Evolutionary conservation across 2,797 vertebrate genomes (phyloP), one percentile per base, ranked within the genome.

Genomic region (Hephaestus fuliginosus): DNA sequence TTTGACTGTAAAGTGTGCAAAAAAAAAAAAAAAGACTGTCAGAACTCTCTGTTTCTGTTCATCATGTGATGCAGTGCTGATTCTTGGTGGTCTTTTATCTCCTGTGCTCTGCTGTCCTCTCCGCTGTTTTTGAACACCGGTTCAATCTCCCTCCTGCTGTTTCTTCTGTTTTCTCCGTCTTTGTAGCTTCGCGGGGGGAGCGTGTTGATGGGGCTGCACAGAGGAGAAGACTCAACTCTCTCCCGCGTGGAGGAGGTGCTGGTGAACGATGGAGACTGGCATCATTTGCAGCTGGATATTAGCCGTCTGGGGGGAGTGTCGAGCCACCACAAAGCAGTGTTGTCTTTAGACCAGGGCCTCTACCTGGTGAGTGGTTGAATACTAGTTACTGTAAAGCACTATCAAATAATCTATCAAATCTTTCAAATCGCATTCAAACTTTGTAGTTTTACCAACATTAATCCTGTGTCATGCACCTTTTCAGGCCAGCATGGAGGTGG

Each of bases 211-310:
- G 95, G 93, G 0, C 88, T 97, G 68, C 96, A 97, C 92, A 95
- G 93, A 51, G 96, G 96, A 0, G 96, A 96, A 17, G 91, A 96
- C 82, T 96, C 90, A 1, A 93, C 95, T 48, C 95, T 97, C 0
- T 95, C 95, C 53, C 95, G 88, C 3, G 92, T 99, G 76, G 96
- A 97, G 73, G 95, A 96, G 52, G 95, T 96, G 70, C 93, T 94
- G 78, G 96, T 97, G 61, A 96, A 96, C 14, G 97, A 99, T 0
- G 98, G 98, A 0, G 96, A 95, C 81, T 99, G 98, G 98, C 97
- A 99, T 87, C 97, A 98, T 14, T 66, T 97, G 15, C 95, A 96
- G 87, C 88, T 98, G 86, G 96, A 98, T 22, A 93, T 98, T 33
- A 95, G 93, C 73, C 95, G 91, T 15, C 77, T 91, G 0, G 91